Conservation (phyloP, 1,140 invertebrate genomes). For the Sitophilus oryzae region DNA sequence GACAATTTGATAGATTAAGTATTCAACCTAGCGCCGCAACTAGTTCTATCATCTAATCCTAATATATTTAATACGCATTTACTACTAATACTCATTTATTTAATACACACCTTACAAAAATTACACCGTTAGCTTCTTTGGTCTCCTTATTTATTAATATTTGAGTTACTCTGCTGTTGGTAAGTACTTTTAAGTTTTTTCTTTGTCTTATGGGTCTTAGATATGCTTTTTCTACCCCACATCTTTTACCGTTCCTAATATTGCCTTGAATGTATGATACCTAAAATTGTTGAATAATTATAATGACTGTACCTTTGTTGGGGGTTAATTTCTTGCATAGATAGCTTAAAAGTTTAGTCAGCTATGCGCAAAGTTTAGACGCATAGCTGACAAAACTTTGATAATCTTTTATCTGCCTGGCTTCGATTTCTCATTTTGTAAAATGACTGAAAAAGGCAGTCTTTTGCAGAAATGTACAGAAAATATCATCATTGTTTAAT, state of each 20-base stretch:
- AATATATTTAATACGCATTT: too few relatives aligned
- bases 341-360: not conserved
- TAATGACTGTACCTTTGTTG: not conserved
- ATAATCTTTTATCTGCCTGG: too few relatives aligned
- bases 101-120: constrained; percentile 47
- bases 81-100: not conserved
- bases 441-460: too few relatives aligned
- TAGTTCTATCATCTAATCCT: too few relatives aligned
- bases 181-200: constrained; percentile 80
- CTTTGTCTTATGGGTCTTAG: constrained; percentile 71
- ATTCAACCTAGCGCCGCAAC: too few relatives aligned
- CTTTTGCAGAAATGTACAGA: too few relatives aligned
- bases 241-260: constrained; percentile 69
- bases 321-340: too few relatives aligned
- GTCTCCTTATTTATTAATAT: constrained; percentile 69
- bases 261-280: constrained; percentile 83
- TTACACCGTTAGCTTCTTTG: constrained; percentile 58
- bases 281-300: constrained; percentile 37
- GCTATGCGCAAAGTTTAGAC: too few relatives aligned
- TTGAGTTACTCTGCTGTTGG: constrained; percentile 72
- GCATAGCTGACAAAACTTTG: too few relatives aligned
- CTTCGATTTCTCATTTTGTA: too few relatives aligned
- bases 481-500: too few relatives aligned
- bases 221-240: constrained; percentile 85
- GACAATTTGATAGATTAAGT: not conserved